A percentile compares a stretch with the other conserved stretches of the same genome.
Evolutionary conservation across 2,113 vertebrate genomes (phyloP).

Genomic region (Otolemur garnettii): DNA sequence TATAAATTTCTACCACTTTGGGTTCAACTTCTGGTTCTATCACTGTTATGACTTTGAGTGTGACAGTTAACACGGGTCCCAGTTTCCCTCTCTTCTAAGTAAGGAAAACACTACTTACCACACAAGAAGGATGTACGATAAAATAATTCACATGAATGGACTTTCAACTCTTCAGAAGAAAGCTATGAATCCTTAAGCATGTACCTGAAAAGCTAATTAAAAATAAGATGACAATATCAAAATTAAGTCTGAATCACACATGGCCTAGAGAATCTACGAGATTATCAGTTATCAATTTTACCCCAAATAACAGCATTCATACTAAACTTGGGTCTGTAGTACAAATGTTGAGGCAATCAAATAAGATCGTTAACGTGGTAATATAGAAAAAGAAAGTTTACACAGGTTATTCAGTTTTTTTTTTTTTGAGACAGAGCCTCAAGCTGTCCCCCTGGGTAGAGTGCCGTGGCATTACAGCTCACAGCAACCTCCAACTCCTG

Average conservation of each 20-base stretch:
- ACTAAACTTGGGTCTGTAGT: not conserved
- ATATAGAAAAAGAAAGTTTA: not conserved
- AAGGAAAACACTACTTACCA: constrained; percentile 71
- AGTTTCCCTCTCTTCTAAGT: constrained; percentile 57
- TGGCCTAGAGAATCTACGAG: not conserved
- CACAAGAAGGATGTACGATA: constrained; percentile 65
- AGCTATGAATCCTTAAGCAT: constrained; percentile 72
- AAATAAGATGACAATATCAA: constrained; percentile 76
- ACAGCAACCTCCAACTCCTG: too few species aligned
- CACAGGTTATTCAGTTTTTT: not conserved
- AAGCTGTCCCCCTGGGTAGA: too few species aligned
- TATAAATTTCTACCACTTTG: constrained; percentile 35
- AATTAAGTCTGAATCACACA: constrained; percentile 59
- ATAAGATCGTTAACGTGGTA: not conserved
- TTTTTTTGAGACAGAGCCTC: too few species aligned
- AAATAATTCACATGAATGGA: constrained; percentile 66
- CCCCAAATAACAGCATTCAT: constrained; percentile 15
- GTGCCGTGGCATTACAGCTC: too few species aligned
- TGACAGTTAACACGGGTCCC: constrained; percentile 51
- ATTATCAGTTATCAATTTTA: constrained; percentile 44
- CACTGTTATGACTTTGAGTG: not conserved
- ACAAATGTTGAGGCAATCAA: constrained; percentile 1
- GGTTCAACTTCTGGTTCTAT: constrained; percentile 42
- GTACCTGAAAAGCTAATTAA: constrained; percentile 76
- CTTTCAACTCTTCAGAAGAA: constrained; percentile 71